Conservation (phyloP, 2,797 vertebrate genomes). For the Xerus rutilus region DNA sequence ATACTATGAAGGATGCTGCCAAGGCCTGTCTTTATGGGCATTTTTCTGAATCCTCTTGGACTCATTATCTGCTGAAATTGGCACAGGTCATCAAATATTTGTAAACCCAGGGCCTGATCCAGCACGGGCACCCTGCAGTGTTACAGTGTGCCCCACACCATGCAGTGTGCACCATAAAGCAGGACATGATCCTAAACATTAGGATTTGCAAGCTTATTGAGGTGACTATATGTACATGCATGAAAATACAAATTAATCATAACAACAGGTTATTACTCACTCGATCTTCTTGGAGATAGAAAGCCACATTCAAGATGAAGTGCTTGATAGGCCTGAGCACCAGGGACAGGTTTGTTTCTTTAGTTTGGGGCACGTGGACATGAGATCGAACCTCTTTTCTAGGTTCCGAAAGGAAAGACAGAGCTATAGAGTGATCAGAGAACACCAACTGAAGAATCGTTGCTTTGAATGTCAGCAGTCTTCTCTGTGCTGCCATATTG, state of each 20-base stretch:
- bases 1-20: neutral
- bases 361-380: neutral
- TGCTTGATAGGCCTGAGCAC: neutral
- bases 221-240: neutral
- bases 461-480: neutral
- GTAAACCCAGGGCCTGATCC: neutral
- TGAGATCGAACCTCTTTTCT: neutral
- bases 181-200: fast-evolving
- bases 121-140: neutral
- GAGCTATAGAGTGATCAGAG: neutral
- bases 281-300: neutral
- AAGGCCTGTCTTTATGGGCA: neutral
- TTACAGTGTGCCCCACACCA: neutral
- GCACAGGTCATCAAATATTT: neutral
- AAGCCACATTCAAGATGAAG: neutral
- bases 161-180: fast-evolving
- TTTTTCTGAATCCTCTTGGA: neutral
- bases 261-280: neutral
- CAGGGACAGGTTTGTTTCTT: neutral
- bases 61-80: neutral
- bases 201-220: neutral
- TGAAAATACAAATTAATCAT: neutral
- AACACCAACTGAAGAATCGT: neutral
- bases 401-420: neutral
- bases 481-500: fast-evolving